A percentile compares a stretch with the other conserved stretches of the same genome.
phyloP scores from a whole-genome alignment of 2,888 invertebrate genomes.

The Mimumesa dahlbomi region DNA sequence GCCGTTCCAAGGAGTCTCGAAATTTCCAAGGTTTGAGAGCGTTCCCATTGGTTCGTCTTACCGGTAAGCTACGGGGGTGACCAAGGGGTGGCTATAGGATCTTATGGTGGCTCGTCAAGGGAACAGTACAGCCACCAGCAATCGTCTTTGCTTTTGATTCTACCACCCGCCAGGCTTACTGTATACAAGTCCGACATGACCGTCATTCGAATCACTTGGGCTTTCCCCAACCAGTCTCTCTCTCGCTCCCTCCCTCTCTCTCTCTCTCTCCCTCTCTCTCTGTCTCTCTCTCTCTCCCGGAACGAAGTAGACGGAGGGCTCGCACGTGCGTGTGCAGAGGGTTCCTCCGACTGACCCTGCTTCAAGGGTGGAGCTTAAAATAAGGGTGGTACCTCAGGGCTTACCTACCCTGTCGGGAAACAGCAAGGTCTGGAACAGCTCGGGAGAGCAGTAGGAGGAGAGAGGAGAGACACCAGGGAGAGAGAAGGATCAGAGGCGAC shows the following conservation, averaged over 20 bases:
- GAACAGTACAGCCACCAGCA: slow-evolving; percentile 73
- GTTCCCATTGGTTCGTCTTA: slow-evolving; percentile 6
- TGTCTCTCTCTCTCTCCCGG: background rate
- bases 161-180: slow-evolving; percentile 56
- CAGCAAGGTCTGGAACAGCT: too few relatives aligned
- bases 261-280: background rate
- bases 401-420: slow-evolving; percentile 59
- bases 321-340: slow-evolving; percentile 38
- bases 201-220: slow-evolving; percentile 61
- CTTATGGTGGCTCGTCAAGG: slow-evolving; percentile 64
- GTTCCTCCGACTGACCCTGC: slow-evolving; percentile 66
- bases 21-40: slow-evolving; percentile 31
- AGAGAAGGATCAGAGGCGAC: slow-evolving; percentile 38
- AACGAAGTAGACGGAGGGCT: slow-evolving; percentile 25
- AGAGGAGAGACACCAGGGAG: slow-evolving; percentile 26
- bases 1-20: slow-evolving; percentile 20
- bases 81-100: slow-evolving; percentile 13
- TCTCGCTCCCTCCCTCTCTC: background rate
- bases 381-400: slow-evolving; percentile 73
- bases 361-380: slow-evolving; percentile 78
- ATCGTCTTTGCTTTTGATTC: slow-evolving; percentile 68
- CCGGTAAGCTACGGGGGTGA: background rate
- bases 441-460: slow-evolving; percentile 48
- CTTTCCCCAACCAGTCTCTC: slow-evolving; percentile 47
- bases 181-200: slow-evolving; percentile 44